These are phyloP conservation scores for Fringilla coelebs DNA, from an alignment of 2,797 vertebrate genomes.

Conservation along the genomic window DNA sequence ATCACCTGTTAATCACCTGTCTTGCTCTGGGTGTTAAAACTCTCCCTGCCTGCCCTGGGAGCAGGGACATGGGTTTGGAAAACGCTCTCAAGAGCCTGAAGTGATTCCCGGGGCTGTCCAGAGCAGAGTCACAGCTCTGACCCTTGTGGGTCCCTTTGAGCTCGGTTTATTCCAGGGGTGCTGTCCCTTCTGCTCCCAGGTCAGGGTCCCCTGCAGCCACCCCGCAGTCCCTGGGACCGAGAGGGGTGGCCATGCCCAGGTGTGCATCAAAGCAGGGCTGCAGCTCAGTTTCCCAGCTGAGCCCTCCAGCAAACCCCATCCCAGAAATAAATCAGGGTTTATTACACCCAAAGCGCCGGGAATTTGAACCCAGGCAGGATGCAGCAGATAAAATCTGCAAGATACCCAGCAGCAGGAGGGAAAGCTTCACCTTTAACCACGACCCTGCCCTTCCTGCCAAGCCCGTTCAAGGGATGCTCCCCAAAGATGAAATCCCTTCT, in stretches of 20 bases:
- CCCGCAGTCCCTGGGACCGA: too few relatives aligned
- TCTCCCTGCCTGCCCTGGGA: not conserved
- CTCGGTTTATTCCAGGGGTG: rapidly evolving
- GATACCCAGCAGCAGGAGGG: not conserved
- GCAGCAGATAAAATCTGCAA: not conserved
- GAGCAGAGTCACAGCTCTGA: not conserved
- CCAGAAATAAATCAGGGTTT: not conserved
- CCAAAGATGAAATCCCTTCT: not conserved
- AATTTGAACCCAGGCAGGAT: not conserved
- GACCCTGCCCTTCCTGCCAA: not conserved
- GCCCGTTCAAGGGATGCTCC: rapidly evolving
- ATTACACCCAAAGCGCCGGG: not conserved
- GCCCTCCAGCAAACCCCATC: rapidly evolving
- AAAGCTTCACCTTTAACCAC: not conserved
- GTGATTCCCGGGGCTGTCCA: not conserved
- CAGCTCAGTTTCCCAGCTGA: not conserved
- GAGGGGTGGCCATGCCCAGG: not conserved
- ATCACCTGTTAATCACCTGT: not conserved
- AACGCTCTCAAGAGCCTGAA: rapidly evolving
- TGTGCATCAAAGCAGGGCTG: not conserved
- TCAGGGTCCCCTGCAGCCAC: not conserved
- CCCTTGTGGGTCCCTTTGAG: not conserved
- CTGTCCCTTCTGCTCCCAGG: not conserved
- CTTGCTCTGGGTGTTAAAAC: not conserved
- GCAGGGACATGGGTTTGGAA: not conserved